phyloP scores from a whole-genome alignment of 2,888 invertebrate genomes.

The Furcula furcula region DNA sequence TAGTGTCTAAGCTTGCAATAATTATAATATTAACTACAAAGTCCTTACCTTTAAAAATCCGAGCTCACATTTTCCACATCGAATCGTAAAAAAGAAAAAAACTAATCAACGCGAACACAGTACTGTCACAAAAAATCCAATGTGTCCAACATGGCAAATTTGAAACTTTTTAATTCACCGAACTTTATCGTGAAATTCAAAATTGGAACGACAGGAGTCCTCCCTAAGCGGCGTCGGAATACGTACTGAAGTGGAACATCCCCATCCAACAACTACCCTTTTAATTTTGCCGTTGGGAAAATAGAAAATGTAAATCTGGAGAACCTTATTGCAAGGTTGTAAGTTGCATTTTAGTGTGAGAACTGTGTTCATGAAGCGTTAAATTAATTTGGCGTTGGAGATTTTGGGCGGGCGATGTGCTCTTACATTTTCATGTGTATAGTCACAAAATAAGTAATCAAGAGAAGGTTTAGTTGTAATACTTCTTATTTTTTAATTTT shows the following conservation, averaged over 20 bases:
- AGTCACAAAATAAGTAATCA: too few species aligned
- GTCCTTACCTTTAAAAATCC: conserved; percentile 19
- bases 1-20: too few species aligned
- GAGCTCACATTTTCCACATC: conserved; percentile 16
- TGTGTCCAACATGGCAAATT: conserved; percentile 7
- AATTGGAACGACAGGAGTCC: conserved; percentile 10
- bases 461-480: too few species aligned
- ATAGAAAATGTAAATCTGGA: neutral
- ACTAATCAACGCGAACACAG: conserved; percentile 14
- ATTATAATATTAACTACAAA: too few species aligned
- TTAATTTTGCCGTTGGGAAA: conserved; percentile 1
- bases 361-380: conserved; percentile 6
- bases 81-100: conserved; percentile 6
- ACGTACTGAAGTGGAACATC: conserved; percentile 26
- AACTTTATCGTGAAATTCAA: conserved; percentile 27
- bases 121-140: conserved; percentile 26
- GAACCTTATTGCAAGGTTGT: conserved; percentile 4
- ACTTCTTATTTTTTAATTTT: too few species aligned
- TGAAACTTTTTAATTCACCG: conserved; percentile 30
- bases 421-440: too few species aligned
- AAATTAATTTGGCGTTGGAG: conserved; percentile 9
- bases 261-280: conserved; percentile 11
- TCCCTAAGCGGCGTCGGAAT: conserved; percentile 5
- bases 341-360: conserved; percentile 7
- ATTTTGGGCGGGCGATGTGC: too few species aligned